Evolutionary conservation across 2,797 vertebrate genomes (phyloP).

Genomic region (Acestrorhynchus altus): DNA sequence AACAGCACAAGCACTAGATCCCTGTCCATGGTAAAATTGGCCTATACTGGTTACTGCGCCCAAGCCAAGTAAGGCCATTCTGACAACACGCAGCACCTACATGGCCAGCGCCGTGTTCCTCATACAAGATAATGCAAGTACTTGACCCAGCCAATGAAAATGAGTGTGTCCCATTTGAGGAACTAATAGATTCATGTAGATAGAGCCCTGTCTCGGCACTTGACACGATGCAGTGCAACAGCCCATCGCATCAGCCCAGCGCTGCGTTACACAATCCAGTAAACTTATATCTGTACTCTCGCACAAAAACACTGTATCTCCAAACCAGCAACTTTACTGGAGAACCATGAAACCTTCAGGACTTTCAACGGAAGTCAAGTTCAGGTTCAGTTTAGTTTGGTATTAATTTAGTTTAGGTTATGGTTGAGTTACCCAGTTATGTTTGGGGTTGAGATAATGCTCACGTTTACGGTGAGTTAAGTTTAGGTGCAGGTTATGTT

Average conservation of each 20-base stretch:
- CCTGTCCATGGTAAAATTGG: background rate
- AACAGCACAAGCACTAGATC: conserved; percentile 10
- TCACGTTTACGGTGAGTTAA: too few species aligned
- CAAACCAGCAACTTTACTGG: too few species aligned
- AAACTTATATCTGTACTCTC: conserved; percentile 6
- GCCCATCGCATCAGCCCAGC: conserved; percentile 1
- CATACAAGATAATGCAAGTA: conserved; percentile 20
- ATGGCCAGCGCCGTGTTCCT: conserved; percentile 27
- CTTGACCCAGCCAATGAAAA: conserved; percentile 14
- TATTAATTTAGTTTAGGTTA: too few species aligned
- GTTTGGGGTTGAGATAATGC: too few species aligned
- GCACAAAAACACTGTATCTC: too few species aligned
- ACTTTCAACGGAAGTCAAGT: too few species aligned
- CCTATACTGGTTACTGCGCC: background rate
- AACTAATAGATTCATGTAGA: background rate
- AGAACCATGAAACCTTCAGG: too few species aligned
- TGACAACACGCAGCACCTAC: background rate
- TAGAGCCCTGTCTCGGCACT: background rate
- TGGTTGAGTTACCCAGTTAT: too few species aligned
- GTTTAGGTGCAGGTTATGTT: too few species aligned
- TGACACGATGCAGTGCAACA: background rate
- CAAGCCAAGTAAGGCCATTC: conserved; percentile 9
- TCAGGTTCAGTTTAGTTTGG: too few species aligned
- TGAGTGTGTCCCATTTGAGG: background rate
- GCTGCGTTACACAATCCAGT: background rate